Conservation (phyloP, 2,888 invertebrate species). For the Catocala sponsa region DNA sequence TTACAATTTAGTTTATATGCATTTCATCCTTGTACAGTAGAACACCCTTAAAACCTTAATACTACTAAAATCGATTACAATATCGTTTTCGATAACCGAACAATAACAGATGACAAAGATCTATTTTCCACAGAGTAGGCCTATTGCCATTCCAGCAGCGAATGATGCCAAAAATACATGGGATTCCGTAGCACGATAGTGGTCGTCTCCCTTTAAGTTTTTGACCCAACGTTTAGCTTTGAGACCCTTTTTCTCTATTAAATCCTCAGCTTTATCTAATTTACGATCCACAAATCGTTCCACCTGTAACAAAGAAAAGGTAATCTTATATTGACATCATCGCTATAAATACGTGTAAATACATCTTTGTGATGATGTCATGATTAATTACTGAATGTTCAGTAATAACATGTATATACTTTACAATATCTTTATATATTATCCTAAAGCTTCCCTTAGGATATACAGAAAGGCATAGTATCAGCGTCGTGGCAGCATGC, state of each 20-base stretch:
- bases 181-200: constrained; percentile 91
- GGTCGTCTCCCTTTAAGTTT: constrained; percentile 89
- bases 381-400: not conserved
- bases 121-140: constrained; percentile 87
- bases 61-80: too few species aligned
- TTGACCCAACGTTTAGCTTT: constrained; percentile 93
- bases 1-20: too few species aligned
- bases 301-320: constrained; percentile 86
- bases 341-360: too few species aligned
- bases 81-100: too few species aligned
- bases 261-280: constrained; percentile 93
- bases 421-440: too few species aligned
- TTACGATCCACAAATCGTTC: constrained; percentile 94
- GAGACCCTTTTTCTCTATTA: constrained; percentile 91
- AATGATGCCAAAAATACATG: constrained; percentile 95
- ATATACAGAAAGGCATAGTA: too few species aligned
- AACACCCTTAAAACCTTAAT: too few species aligned
- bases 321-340: not conserved
- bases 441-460: too few species aligned
- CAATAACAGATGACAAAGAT: not conserved
- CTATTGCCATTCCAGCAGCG: constrained; percentile 93
- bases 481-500: too few species aligned
- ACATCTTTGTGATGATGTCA: too few species aligned
- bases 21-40: too few species aligned
- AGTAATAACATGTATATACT: too few species aligned